phyloP scores from a whole-genome alignment of 1,140 invertebrate genomes.

The Brachionus koreanus region DNA sequence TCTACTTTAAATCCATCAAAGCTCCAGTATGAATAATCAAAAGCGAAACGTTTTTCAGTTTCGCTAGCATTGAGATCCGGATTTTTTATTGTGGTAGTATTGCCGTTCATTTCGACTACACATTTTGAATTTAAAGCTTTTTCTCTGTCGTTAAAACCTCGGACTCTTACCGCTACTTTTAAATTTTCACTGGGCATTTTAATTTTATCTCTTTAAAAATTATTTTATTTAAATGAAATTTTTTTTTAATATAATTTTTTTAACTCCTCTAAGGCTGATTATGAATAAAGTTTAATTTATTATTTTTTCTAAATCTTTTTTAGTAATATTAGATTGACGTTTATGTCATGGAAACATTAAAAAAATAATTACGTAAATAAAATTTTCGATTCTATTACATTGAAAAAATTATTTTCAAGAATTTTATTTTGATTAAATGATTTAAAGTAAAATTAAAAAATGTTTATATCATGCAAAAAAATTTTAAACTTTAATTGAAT shows the following conservation, averaged over 20 bases:
- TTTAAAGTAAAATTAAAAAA: not conserved
- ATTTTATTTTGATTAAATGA: not conserved
- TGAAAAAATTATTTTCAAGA: no score
- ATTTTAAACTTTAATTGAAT: not conserved
- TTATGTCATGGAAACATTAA: not conserved
- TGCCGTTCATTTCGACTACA: conserved; percentile 59
- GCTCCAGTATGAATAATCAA: conserved; percentile 64
- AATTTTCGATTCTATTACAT: no score
- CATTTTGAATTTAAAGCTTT: conserved; percentile 59
- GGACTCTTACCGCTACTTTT: conserved; percentile 63
- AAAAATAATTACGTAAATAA: not conserved
- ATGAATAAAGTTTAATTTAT: not conserved
- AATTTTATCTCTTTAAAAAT: not conserved
- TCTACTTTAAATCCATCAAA: conserved; percentile 62
- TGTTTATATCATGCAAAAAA: not conserved
- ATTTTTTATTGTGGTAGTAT: conserved; percentile 54
- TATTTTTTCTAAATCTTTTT: not conserved
- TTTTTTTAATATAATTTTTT: not conserved
- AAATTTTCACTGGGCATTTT: conserved; percentile 59
- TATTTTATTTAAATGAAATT: not conserved
- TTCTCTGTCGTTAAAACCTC: conserved; percentile 64
- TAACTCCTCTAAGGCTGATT: not conserved
- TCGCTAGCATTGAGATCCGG: conserved; percentile 49
- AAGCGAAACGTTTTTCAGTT: conserved; percentile 60
- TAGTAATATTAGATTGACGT: not conserved